Evolutionary conservation across 2,888 invertebrate genomes (phyloP), one percentile per base, ranked within the genome.

Genomic region (Teleiodes luculella): DNA sequence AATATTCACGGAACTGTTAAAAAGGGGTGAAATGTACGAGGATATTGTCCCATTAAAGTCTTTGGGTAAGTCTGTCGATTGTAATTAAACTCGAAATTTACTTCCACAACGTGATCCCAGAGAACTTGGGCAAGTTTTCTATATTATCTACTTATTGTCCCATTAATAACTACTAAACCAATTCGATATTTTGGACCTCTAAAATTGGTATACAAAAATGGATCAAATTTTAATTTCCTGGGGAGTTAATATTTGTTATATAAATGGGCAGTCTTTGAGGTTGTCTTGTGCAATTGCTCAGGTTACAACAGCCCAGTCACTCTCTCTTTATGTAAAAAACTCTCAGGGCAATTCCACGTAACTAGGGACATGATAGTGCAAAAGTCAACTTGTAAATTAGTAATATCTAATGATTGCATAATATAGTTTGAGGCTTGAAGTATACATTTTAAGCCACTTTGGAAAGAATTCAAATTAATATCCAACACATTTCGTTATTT

Each of bases 1-100:
- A 45, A 91, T 95, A 70, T 95, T 95, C 72, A 89, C 90, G 18
- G 93, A 93, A 69, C 76, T 95, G 52, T 73, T 95, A 14, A 93
- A 91, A 72, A 90, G 94, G 57, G 91, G 92, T 35, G 93, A 93
- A 64, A 91, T 95, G 90, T 87, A 90, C 56, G 86, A 92, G 57
- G 91, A 92, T 73, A 82, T 92, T 47, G 76, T 91, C 20, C 92
- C 92, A 43, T 71, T 92, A 57, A 92, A 92, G 72, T 91, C 91
- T 14, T 70, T 85, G 70, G 90, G 91, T 91, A 76, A 69, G 80
- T 59, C 57, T 36, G 13, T 54, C 24, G 11, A 41, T 8, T 35
- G 24, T 50, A 39, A 16, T 43, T 43, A 18, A 6, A 11, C 20
- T 11, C 1, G 1, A 5, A n/a, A 43, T 10, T 13, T 7, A 20